Conservation (phyloP, 2,113 vertebrate genomes). For the Hiodon alosoides region DNA sequence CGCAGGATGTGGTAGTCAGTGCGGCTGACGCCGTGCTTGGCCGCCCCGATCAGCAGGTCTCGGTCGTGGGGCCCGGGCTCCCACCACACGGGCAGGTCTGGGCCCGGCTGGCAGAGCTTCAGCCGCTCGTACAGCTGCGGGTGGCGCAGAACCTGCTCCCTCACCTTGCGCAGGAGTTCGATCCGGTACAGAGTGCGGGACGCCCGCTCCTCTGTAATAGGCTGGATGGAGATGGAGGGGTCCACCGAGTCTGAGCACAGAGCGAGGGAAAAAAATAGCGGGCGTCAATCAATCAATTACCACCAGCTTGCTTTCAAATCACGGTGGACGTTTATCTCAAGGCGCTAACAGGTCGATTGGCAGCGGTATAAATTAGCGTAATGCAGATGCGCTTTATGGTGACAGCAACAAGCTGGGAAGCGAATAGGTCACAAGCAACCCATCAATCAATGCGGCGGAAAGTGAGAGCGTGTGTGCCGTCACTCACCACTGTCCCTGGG, state of each 20-base stretch:
- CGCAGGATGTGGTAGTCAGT: conserved; percentile 97
- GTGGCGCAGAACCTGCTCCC: conserved; percentile 91
- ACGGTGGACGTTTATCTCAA: too few relatives aligned
- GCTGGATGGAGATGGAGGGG: conserved; percentile 85
- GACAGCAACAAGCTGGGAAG: too few relatives aligned
- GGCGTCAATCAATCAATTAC: not conserved
- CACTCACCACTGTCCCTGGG: conserved; percentile 82
- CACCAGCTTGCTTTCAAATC: not conserved
- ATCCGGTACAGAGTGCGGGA: conserved; percentile 94
- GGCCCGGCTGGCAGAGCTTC: conserved; percentile 83
- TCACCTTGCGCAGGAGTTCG: conserved; percentile 89
- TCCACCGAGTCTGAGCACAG: conserved; percentile 73
- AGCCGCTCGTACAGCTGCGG: conserved; percentile 80
- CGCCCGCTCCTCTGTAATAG: conserved; percentile 94
- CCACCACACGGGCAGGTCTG: conserved; percentile 94
- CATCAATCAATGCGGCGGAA: too few relatives aligned
- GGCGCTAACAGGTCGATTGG: too few relatives aligned
- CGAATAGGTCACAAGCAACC: too few relatives aligned
- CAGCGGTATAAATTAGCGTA: too few relatives aligned
- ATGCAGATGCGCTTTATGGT: too few relatives aligned
- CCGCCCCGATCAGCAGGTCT: conserved; percentile 89
- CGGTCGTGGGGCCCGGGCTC: conserved; percentile 86
- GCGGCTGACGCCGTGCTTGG: conserved; percentile 95
- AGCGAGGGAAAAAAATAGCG: not conserved
- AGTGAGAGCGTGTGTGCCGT: not conserved